Evolutionary conservation across 1,140 invertebrate species (phyloP), one percentile per base, ranked within the genome.

Genomic region (Samia ricini): DNA sequence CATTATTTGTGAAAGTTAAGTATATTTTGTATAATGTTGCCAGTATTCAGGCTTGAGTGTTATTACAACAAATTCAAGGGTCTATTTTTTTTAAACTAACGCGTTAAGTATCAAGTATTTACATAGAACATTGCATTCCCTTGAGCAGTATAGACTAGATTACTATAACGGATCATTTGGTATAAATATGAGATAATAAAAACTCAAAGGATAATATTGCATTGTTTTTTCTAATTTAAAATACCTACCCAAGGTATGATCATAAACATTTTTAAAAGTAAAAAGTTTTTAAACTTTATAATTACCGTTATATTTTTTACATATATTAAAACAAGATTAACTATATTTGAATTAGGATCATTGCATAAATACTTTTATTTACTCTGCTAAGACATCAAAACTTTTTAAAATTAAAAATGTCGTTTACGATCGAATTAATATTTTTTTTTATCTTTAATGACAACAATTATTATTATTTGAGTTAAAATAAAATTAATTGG

Each of bases 61-160:
- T 10, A 3, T 42, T 8, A 4, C 12, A 42, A 15, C 7, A 15
- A 8, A 4, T 42, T 15, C 4, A 42, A 15, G 33, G n/a, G 10
- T 42, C n/a, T n/a, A n/a, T n/a, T n/a, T n/a, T 42, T 42, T 42
- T 42, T 1, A 42, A 42, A 42, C 33, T 42, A 42, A 26, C n/a
- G n/a, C 33, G 33, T 42, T 12, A 10, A 42, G 10, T 15, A 15
- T 15, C 15, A 42, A 4, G 33, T 15, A 42, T 42, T 15, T 12
- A 42, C 4, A 42, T n/a, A 15, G 15, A 42, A 42, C n/a, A 42
- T 42, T 55, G 18, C 24, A 62, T 54, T 57, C 26, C 42, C 58
- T 64, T 68, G 58, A 68, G 66, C 61, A 61, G 57, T 51, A 55
- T 61, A 64, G 66, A 68, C 66, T 68, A 68, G 66, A 68, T 52